Base-by-base conservation (phyloP, 2,797 vertebrate genomes). In the Apodemus agrarius region DNA sequence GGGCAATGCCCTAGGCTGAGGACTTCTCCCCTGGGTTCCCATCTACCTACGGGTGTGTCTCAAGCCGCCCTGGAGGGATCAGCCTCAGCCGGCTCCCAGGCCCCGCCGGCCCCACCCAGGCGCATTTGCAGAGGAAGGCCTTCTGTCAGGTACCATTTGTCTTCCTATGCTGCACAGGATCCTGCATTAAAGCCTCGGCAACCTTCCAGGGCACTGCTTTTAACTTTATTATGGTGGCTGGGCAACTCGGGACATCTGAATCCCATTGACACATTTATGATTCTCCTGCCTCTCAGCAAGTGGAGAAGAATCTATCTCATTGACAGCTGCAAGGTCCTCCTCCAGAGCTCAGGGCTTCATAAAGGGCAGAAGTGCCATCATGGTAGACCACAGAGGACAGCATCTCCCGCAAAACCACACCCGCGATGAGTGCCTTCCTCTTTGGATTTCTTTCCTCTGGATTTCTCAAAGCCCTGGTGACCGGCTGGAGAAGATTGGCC, bases 201-300 rank as follows among this genome's bases (percentile, higher is more conserved):
- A 6, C 54, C 94, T 96, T 97, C 59, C 95, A 98, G 89, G 74
- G 65, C 54, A 74, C 78, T 65, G 79, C 95, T 96, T 96, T 96
- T 89, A 96, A 91, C 82, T 81, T 94, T 81, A 97, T 97, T 90
- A 95, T 87, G 54, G 93, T 57, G 83, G 93, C 96, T 89, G 83
- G 98, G 92, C 91, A 0, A 0, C 97, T 91, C 97, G 97, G 98
- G 96, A 97, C 97, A 97, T 96, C 78, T 94, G 95, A 92, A 93
- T 92, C 96, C 94, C 97, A 93, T 49, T 91, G 97, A 98, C 96
- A 97, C 11, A 0, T 97, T 97, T 94, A 72, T 22, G 40, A 96
- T 0, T 0, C 78, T 80, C 91, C 94, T 95, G 96, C 93, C 95
- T 97, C 93, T 95, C 94, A 94, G 89, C 40, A 89, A 17, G 31